These are phyloP conservation scores for Drosophila nebulosa DNA, from an alignment of 1,140 invertebrate species.

Conservation along the genomic window DNA sequence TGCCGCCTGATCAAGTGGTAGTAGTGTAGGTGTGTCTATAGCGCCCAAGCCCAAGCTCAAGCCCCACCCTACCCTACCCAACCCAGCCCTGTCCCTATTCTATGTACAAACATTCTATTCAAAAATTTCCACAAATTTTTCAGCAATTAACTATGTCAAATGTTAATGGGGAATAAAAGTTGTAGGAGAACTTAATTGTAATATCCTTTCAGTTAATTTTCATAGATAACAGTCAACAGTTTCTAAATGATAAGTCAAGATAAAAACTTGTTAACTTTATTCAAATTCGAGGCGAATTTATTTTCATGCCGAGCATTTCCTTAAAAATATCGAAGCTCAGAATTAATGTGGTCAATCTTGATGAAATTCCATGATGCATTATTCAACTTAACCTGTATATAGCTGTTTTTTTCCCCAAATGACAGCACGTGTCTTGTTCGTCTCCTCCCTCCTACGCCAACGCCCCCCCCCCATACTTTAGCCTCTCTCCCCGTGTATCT, in stretches of 20 bases:
- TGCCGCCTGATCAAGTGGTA: conserved; percentile 16
- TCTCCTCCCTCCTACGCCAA: too few species aligned
- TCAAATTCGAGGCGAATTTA: too few species aligned
- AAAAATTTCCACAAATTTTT: not conserved
- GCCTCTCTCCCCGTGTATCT: not conserved
- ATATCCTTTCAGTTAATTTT: too few species aligned
- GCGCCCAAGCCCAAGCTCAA: conserved; percentile 25
- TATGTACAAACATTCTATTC: not conserved
- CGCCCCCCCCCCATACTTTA: not conserved
- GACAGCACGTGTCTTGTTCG: not conserved
- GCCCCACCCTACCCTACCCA: not conserved
- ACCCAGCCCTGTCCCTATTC: not conserved
- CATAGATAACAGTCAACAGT: too few species aligned
- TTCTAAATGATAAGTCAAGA: too few species aligned
- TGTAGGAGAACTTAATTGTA: too few species aligned
- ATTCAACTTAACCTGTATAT: not conserved
- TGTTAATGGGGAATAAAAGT: too few species aligned
- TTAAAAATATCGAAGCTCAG: not conserved
- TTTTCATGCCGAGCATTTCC: too few species aligned
- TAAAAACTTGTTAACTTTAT: too few species aligned
- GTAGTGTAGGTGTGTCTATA: conserved; percentile 59
- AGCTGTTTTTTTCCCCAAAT: not conserved
- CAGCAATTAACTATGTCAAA: not conserved
- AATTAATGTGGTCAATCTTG: not conserved
- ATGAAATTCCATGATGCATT: not conserved